Base-by-base conservation (phyloP, 2,113 vertebrate species). In the Elephantulus edwardii region DNA sequence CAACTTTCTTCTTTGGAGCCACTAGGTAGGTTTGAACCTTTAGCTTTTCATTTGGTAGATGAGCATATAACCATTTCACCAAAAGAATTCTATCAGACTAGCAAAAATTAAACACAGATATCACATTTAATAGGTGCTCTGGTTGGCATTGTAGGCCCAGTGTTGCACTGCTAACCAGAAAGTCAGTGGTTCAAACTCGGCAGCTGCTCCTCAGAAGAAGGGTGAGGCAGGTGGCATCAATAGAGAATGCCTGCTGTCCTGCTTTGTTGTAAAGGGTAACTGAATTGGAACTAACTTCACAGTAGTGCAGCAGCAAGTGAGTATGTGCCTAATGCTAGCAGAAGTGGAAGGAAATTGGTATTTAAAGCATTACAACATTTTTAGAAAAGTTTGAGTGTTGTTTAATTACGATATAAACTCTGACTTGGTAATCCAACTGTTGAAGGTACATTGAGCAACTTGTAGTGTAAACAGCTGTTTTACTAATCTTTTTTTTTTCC, bases 321-420 rank as follows among this genome's bases (percentile, higher is more conserved):
- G n/a, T n/a, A n/a, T n/a, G n/a, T n/a, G n/a, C 54, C n/a, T 86
- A 35, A 52, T 85, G 10, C 7, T 90, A 38, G 24, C 33, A 70
- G 42, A 33, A 90, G 68, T 89, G 20, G 33, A 35, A 12, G 44
- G 19, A 38, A 88, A 82, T 19, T 62, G 42, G 52, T 64, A 70
- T 44, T 89, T 52, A 81, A 91, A 71, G 74, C 30, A 58, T 30
- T 82, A 14, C 0, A 71, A n/a, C 38, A 19, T 83, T 71, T 83
- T 40, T 20, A 40, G 5, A 20, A 10, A 46, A 76, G 20, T 46
- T 9, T 64, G 35, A 85, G 13, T 83, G 30, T 33, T 92, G 82
- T 92, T 90, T 70, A 89, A 50, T 50, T 50, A 60, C 84, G 84
- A 64, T 76, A 70, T 22, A 82, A 14, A 35, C 60, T 72, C 68